Base-by-base conservation (phyloP, 2,113 vertebrate species). In the Hydropotes inermis region DNA sequence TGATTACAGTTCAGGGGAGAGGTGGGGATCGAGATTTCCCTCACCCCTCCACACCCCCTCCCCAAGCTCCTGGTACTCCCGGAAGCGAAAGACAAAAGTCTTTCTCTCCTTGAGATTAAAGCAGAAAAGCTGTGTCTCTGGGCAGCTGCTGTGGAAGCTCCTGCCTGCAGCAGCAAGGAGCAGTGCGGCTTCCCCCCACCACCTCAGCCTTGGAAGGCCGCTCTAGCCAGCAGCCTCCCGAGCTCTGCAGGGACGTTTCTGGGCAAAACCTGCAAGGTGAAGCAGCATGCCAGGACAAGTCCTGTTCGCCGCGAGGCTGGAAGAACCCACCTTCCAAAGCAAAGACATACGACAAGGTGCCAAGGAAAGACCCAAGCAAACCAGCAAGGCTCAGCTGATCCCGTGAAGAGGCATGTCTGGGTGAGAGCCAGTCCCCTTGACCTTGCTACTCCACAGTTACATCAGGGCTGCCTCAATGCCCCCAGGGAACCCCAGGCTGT, bases 391-490 rank as follows among this genome's bases (percentile, higher is more conserved):
- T 94, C 91, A 67, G 55, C 13, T 61, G 95, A 95, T 95, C 67
- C 45, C 50, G 78, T 43, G 76, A 89, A 98, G 90, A 95, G 67
- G 33, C 89, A 74, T 47, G 67, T 74, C 28, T 81, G 61, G 88
- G 52, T 76, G 33, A 94, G 2, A 95, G 96, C 86, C 76, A 91
- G 89, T 45, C 82, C 85, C 58, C 92, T 81, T 76, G 45, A 92
- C 92, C 92, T 95, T 96, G 89, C 64, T 92, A 96, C 95, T 89
- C 92, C 92, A 45, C 45, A 97, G 84, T 70, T 81, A 55, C 17
- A 81, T 27, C 76, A 50, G 39, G 79, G 58, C 93, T 61, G 39
- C 88, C 92, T 86, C 88, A 16, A 6, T 64, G 85, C 15, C 52
- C 19, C 47, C 36, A 25, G 2, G 50, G 86, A 89, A 74, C 39